Base-by-base conservation (phyloP, 2,797 vertebrate species). In the Sphaeramia orbicularis region DNA sequence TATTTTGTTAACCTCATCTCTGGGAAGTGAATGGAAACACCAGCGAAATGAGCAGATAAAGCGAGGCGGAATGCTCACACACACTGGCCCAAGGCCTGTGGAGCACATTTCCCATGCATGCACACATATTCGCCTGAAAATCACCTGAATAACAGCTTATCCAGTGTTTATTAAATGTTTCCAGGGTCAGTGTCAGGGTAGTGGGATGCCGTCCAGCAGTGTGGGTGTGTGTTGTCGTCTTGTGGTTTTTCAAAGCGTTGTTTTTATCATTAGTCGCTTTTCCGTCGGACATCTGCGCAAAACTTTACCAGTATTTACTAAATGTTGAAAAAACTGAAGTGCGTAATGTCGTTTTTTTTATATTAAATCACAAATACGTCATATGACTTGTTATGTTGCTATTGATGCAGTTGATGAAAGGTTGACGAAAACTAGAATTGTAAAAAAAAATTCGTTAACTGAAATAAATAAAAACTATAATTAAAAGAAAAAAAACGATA, bases 81-180 rank as follows among this genome's bases (percentile, higher is more conserved):
- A 66, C 65, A 54, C 38, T 63, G 0, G 9, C 63, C 32, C 76
- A 83, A 83, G 83, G 79, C 52, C 84, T 65, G 13, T 8, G 0
- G 38, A 35, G 35, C 78, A 71, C 53, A 27, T 71, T 85, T 90
- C 81, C 78, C 84, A 78, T 13, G 35, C 45, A 0, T 45, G 19
- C 15, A 55, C 35, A 66, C 45, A 47, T 8, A 56, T 57, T 19
- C 54, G 57, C 13, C n/a, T n/a, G n/a, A 78, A 78, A 84, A 81
- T 66, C 67, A 83, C 74, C 82, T 80, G 74, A 66, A 51, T 49
- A 53, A 54, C 18, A 60, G 70, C 81, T 89, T 84, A 87, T 88
- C 86, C 70, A n/a, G 1, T 86, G 84, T 89, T 89, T 86, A 87
- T 88, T 66, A 81, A 83, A 86, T 66, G 87, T 81, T 84, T 90